These are phyloP conservation scores for Mustelus asterias DNA, from an alignment of 2,113 vertebrate genomes.

Conservation along the genomic window DNA sequence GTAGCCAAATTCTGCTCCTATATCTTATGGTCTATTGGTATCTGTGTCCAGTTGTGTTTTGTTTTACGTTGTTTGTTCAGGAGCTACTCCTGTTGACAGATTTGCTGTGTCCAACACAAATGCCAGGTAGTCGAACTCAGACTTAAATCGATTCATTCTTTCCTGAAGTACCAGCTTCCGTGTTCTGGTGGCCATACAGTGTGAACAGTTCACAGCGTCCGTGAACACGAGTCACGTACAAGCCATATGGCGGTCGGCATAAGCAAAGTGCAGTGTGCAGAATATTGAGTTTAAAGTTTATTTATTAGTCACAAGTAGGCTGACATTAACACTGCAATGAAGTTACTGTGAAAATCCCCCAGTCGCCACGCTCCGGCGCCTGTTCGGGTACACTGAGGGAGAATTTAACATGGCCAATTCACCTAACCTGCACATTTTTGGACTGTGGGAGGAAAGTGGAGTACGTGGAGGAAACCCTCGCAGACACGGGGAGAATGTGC, in stretches of 20 bases:
- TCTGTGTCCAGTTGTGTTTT: background rate
- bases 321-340: too few relatives aligned
- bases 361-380: too few relatives aligned
- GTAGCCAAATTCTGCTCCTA: too few relatives aligned
- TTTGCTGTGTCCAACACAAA: background rate
- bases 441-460: too few relatives aligned
- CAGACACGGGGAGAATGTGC: too few relatives aligned
- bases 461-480: too few relatives aligned
- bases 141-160: background rate
- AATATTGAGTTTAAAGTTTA: background rate
- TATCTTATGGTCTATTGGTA: too few relatives aligned
- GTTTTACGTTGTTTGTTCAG: constrained; percentile 1
- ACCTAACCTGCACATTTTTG: too few relatives aligned
- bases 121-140: background rate
- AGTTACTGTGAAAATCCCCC: too few relatives aligned
- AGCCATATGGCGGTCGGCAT: background rate
- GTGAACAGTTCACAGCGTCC: background rate
- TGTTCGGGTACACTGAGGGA: too few relatives aligned
- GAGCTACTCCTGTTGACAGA: background rate
- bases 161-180: background rate
- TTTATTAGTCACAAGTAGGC: too few relatives aligned
- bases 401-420: too few relatives aligned
- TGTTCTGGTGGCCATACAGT: background rate
- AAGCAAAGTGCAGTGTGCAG: background rate
- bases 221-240: background rate